Conservation (phyloP, 2,888 invertebrate genomes). For the Sarcophaga rosellei region DNA sequence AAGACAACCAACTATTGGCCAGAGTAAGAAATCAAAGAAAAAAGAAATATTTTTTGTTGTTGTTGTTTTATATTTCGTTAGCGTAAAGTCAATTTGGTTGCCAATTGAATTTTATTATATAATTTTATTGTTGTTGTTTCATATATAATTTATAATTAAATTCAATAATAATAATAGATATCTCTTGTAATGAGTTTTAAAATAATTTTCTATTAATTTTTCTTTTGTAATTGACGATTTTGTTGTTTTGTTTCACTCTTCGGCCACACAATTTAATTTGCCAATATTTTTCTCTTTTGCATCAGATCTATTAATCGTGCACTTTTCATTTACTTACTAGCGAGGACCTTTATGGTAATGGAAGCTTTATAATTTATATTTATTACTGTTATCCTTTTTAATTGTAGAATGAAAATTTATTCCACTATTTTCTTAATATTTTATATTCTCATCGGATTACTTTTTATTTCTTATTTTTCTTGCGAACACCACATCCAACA, state of each 20-base stretch:
- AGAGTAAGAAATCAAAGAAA: constrained; percentile 33
- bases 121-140: constrained; percentile 39
- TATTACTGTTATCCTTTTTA: constrained; percentile 44
- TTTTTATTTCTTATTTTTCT: constrained; percentile 6
- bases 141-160: constrained; percentile 28
- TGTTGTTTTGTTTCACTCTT: constrained; percentile 19
- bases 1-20: constrained; percentile 33
- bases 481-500: constrained; percentile 60
- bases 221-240: constrained; percentile 19
- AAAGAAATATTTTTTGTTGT: constrained; percentile 5
- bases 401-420: constrained; percentile 1
- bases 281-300: constrained; percentile 11
- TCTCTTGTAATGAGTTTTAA: constrained; percentile 1
- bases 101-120: constrained; percentile 66
- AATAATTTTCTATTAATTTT: constrained; percentile 11
- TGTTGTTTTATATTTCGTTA: constrained; percentile 13
- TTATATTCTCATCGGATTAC: not conserved
- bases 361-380: not conserved
- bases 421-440: constrained; percentile 3
- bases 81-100: constrained; percentile 52
- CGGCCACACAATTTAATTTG: constrained; percentile 14
- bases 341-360: not conserved
- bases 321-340: not conserved
- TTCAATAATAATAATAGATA: constrained; percentile 2
- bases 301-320: not conserved